These are phyloP conservation scores for Vesta saturnalis DNA, from an alignment of 2,888 invertebrate species.

Conservation along the genomic window DNA sequence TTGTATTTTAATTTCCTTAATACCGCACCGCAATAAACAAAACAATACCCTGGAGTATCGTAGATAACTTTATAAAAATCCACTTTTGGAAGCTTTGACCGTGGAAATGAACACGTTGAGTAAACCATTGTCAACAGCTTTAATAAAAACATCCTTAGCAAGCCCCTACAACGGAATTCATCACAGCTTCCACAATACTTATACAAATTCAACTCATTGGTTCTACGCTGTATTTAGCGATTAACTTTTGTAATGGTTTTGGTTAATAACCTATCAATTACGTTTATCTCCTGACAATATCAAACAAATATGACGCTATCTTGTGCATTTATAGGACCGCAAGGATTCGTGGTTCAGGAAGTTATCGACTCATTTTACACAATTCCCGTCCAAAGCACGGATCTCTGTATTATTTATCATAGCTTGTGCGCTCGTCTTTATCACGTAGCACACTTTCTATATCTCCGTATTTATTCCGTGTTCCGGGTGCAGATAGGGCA, in stretches of 20 bases:
- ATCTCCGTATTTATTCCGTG: slow-evolving; percentile 52
- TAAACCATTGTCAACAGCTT: slow-evolving; percentile 41
- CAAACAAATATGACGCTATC: slow-evolving; percentile 10
- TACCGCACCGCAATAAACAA: background rate
- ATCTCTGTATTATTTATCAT: slow-evolving; percentile 58
- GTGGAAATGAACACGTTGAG: slow-evolving; percentile 40
- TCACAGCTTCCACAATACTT: no score
- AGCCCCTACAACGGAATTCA: slow-evolving; percentile 37
- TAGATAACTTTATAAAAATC: slow-evolving; percentile 31
- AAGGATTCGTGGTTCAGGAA: slow-evolving; percentile 37
- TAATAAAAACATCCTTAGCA: slow-evolving; percentile 39
- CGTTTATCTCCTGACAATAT: background rate
- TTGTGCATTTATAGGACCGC: slow-evolving; percentile 25
- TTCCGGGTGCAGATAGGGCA: slow-evolving; percentile 45
- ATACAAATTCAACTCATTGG: background rate
- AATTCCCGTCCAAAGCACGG: slow-evolving; percentile 47
- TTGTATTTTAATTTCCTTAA: background rate
- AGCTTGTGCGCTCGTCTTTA: slow-evolving; percentile 52
- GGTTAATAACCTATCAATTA: slow-evolving; percentile 2
- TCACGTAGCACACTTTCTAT: slow-evolving; percentile 56
- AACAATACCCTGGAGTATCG: slow-evolving; percentile 7
- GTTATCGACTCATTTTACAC: slow-evolving; percentile 37
- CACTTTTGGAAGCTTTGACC: slow-evolving; percentile 35
- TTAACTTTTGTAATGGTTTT: background rate
- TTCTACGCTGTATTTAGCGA: background rate